Evolutionary conservation across 2,888 invertebrate species (phyloP), one percentile per base, ranked within the genome.

Genomic region (Dryomyza anilis): DNA sequence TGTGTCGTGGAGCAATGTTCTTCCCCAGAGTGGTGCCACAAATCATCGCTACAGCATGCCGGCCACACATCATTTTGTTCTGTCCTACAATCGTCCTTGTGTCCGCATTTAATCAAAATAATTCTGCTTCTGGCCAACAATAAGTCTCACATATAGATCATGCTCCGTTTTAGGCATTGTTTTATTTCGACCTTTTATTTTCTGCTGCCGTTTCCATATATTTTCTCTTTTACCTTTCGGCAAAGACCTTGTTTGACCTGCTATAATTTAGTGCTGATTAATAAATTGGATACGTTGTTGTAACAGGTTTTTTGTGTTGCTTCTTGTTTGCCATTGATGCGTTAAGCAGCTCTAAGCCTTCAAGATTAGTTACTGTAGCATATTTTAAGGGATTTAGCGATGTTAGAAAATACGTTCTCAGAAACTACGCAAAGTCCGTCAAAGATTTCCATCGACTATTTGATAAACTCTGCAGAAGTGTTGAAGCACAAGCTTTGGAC

Each of bases 51-150:
- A 46, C 46, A 46, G 19, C 58, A 46, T 58, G 45, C 58, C 29
- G 58, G 45, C 58, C 58, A 29, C 46, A 30, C 58, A 29, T 58
- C 29, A 29, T 45, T 7, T 30, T 2, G 7, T 21, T 16, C 14
- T 48, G 48, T 59, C 59, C 39, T 56, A 3, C 53, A 14, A 66
- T 64, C 67, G 72, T 74, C 71, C 75, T 74, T 76, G 77, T 78
- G 80, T n/a, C 79, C 72, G 73, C 77, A 76, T 78, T 78, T 79
- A 78, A 78, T 79, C 77, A 79, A 78, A 78, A 75, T 77, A 78
- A 78, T 19, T 16, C 39, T 61, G 48, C 53, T n/a, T 16, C 46
- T 61, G 29, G 53, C 21, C 21, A 36, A 39, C 19, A 29, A 58
- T 58, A 58, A 45, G 29, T 58, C 45, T 58, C 45, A 29, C 21